A percentile compares a stretch with the other conserved stretches of the same genome.
These are phyloP conservation scores for Thymallus thymallus DNA, from an alignment of 2,113 vertebrate species.

Conservation along the genomic window DNA sequence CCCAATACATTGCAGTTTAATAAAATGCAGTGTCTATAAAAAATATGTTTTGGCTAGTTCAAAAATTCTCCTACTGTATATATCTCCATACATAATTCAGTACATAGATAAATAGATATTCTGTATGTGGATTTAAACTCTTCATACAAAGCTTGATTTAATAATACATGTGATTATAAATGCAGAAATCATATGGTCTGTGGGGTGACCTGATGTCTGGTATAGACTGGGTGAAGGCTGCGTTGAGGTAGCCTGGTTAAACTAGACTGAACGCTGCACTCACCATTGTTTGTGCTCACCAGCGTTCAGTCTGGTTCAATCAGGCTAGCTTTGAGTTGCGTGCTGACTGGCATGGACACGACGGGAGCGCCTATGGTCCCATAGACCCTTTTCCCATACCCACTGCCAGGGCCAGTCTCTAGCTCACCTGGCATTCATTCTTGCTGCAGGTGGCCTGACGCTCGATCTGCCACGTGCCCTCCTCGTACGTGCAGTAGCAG, in stretches of 20 bases:
- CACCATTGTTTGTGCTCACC: too few species aligned
- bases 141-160: conserved; percentile 69
- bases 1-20: conserved; percentile 61
- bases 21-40: conserved; percentile 80
- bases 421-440: conserved; percentile 93
- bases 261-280: too few species aligned
- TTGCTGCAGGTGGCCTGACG: conserved; percentile 95
- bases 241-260: background rate
- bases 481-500: conserved; percentile 97
- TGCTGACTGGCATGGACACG: conserved; percentile 34
- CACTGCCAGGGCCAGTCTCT: conserved; percentile 52
- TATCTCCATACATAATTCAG: conserved; percentile 66
- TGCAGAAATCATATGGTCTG: conserved; percentile 44
- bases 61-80: conserved; percentile 50
- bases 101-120: conserved; percentile 81
- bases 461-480: conserved; percentile 95
- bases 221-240: conserved; percentile 56
- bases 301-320: too few species aligned
- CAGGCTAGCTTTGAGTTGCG: conserved; percentile 22
- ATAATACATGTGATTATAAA: conserved; percentile 61
- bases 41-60: conserved; percentile 71
- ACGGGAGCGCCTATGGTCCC: background rate
- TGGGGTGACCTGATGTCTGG: conserved; percentile 52
- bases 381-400: conserved; percentile 19
- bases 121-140: conserved; percentile 75